Conservation (phyloP, 92 coral and sea anemone genomes). For the Montipora capitata region DNA sequence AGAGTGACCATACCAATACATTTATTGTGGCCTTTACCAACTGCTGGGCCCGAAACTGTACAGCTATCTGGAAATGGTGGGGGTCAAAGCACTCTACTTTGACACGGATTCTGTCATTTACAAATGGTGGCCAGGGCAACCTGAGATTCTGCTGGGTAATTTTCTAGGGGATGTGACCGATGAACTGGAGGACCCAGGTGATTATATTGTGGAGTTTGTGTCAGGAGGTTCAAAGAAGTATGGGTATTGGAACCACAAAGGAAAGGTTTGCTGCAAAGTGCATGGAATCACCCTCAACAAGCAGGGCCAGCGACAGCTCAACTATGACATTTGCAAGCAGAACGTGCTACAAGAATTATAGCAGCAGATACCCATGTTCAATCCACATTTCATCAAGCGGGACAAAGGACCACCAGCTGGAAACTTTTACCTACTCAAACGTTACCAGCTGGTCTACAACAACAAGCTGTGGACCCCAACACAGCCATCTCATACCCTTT, state of each 20-base stretch:
- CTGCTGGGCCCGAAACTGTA: slow-evolving; percentile 4
- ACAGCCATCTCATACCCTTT: no score
- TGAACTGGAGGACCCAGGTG: slow-evolving; percentile 29
- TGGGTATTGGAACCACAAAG: slow-evolving; percentile 4
- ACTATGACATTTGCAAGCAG: no score
- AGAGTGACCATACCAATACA: not conserved
- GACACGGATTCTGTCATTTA: slow-evolving; percentile 47
- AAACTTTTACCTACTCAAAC: no score
- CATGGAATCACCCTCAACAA: not conserved
- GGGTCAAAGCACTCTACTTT: slow-evolving; percentile 24
- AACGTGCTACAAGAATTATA: no score
- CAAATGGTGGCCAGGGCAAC: slow-evolving; percentile 28
- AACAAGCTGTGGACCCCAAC: no score
- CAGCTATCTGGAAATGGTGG: slow-evolving; percentile 5
- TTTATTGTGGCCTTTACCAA: slow-evolving; percentile 31
- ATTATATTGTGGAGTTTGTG: slow-evolving; percentile 32
- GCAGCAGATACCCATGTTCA: no score
- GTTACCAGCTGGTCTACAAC: no score
- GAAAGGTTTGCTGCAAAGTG: slow-evolving; percentile 4
- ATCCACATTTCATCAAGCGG: no score
- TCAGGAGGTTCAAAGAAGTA: slow-evolving; percentile 56
- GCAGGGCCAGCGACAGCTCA: no score
- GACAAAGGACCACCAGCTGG: no score
- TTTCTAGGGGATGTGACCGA: slow-evolving; percentile 45
- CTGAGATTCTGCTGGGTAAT: slow-evolving; percentile 18